A percentile compares a stretch with the other conserved stretches of the same genome.
These are phyloP conservation scores for Rhegmatorhina hoffmannsi DNA, from an alignment of 2,113 vertebrate species.

Conservation along the genomic window DNA sequence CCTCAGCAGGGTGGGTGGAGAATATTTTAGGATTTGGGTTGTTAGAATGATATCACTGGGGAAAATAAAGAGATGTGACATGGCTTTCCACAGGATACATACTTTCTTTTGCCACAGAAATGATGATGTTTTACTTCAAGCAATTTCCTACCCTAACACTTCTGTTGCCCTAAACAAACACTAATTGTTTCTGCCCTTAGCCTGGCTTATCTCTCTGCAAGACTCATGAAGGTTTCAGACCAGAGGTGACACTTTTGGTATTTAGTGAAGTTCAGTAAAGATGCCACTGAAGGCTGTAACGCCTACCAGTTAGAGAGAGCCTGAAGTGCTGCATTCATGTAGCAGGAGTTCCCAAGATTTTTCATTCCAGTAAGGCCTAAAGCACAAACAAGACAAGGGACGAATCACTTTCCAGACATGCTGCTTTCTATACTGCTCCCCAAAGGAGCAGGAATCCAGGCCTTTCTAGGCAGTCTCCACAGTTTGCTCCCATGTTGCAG, in stretches of 20 bases:
- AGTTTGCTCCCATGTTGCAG: not conserved
- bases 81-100: not conserved
- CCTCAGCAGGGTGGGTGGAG: not conserved
- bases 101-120: not conserved
- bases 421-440: not conserved
- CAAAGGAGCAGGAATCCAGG: not conserved
- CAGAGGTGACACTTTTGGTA: not conserved
- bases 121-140: not conserved
- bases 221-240: not conserved
- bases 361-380: conserved; percentile 97
- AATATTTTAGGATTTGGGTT: not conserved
- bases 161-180: not conserved
- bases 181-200: not conserved
- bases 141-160: not conserved
- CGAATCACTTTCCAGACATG: not conserved
- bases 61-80: not conserved
- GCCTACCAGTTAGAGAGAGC: conserved; percentile 97
- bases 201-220: not conserved
- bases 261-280: not conserved
- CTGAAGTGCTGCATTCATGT: conserved; percentile 98
- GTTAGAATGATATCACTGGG: not conserved
- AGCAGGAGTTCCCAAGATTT: conserved; percentile 98
- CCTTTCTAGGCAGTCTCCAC: not conserved
- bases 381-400: not conserved
- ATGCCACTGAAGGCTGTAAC: not conserved